phyloP scores from a whole-genome alignment of 2,888 invertebrate species.

The Drosophila falleni region DNA sequence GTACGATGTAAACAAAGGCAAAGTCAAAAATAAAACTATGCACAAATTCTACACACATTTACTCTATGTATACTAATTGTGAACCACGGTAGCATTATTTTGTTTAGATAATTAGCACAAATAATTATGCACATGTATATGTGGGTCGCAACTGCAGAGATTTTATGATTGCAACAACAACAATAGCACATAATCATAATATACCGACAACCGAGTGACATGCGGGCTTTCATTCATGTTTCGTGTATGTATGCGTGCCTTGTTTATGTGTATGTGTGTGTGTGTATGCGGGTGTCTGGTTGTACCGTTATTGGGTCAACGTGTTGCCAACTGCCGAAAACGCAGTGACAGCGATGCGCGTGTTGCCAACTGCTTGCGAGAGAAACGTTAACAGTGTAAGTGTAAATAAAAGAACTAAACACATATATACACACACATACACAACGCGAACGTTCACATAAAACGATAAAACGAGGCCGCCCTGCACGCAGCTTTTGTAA shows the following conservation, averaged over 20 bases:
- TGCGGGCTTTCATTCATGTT: constrained; percentile 71
- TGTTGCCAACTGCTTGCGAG: constrained; percentile 67
- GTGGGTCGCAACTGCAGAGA: constrained; percentile 68
- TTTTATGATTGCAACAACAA: constrained; percentile 47
- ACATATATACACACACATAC: constrained; percentile 39
- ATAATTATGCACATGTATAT: constrained; percentile 47
- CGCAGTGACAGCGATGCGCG: constrained; percentile 50
- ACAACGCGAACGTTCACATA: constrained; percentile 14
- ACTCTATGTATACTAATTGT: constrained; percentile 11
- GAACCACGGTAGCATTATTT: constrained; percentile 18
- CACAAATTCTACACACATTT: constrained; percentile 13
- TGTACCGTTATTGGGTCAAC: constrained; percentile 77
- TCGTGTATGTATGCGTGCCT: not conserved
- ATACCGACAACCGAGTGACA: constrained; percentile 33
- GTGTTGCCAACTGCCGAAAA: constrained; percentile 80
- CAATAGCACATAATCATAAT: constrained; percentile 42
- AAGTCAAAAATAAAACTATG: constrained; percentile 44
- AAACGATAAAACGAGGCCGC: constrained; percentile 70
- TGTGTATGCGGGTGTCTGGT: constrained; percentile 43
- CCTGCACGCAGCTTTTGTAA: constrained; percentile 72
- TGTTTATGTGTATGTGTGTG: constrained; percentile 3
- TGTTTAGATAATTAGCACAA: constrained; percentile 36
- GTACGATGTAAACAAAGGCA: constrained; percentile 58
- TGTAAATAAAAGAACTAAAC: constrained; percentile 54
- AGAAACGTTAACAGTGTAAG: constrained; percentile 55